phyloP scores from a whole-genome alignment of 1,140 invertebrate genomes.

The Scaptomyza hsui region DNA sequence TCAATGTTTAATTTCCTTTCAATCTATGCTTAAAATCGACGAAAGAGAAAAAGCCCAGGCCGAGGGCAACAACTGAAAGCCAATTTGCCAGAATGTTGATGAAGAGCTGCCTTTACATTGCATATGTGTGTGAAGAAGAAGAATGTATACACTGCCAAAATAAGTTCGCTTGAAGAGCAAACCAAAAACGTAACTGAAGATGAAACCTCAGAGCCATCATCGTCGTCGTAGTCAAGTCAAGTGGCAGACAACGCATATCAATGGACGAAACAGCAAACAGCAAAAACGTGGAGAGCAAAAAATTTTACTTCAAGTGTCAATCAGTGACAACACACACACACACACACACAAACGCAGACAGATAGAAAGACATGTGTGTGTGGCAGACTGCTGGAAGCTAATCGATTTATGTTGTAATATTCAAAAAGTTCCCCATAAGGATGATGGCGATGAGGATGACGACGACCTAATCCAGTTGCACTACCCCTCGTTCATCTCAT shows the following conservation, averaged over 20 bases:
- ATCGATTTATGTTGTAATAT: conserved; percentile 83
- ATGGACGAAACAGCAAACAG: conserved; percentile 66
- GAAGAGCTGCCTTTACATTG: conserved; percentile 46
- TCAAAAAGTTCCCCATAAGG: conserved; percentile 80
- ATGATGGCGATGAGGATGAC: conserved; percentile 48
- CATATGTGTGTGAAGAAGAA: neutral
- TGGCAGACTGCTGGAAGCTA: conserved; percentile 71
- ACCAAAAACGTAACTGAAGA: conserved; percentile 17
- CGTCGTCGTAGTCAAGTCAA: conserved; percentile 46
- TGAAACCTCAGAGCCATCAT: conserved; percentile 20
- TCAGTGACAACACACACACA: conserved; percentile 67
- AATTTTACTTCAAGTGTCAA: conserved; percentile 79
- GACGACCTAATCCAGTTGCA: conserved; percentile 71
- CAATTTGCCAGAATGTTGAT: conserved; percentile 68
- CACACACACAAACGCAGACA: conserved; percentile 30
- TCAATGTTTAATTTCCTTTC: conserved; percentile 81
- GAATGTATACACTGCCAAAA: neutral
- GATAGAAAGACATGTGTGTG: conserved; percentile 30
- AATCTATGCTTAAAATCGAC: conserved; percentile 77
- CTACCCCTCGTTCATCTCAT: conserved; percentile 65
- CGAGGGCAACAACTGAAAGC: conserved; percentile 50
- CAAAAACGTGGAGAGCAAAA: conserved; percentile 66
- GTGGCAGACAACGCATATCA: conserved; percentile 65
- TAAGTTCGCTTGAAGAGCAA: neutral
- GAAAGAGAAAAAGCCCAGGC: conserved; percentile 14